Conservation (phyloP, 1,140 invertebrate species). For the Aricia agestis region DNA sequence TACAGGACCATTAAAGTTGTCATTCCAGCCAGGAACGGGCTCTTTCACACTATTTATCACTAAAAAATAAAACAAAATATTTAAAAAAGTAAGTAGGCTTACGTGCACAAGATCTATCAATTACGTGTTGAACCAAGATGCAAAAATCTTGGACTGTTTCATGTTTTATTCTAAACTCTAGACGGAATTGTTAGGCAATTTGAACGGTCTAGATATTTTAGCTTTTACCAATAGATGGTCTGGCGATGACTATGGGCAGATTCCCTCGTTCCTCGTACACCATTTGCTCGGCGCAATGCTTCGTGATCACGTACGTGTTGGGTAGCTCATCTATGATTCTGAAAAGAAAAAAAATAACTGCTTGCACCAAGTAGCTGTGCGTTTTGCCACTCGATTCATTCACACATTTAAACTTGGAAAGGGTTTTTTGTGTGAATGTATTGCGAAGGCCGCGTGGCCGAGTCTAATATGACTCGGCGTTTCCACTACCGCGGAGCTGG, state of each 20-base stretch:
- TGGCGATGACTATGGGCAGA: neutral
- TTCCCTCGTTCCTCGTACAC: neutral
- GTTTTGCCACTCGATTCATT: neutral
- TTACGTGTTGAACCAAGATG: too few relatives aligned
- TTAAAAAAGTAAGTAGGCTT: neutral
- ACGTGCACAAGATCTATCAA: too few relatives aligned
- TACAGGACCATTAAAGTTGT: conserved; percentile 12
- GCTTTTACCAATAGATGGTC: conserved; percentile 6
- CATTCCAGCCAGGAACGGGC: conserved; percentile 1
- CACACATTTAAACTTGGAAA: too few relatives aligned
- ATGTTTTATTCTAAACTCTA: too few relatives aligned
- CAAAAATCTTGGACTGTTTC: too few relatives aligned
- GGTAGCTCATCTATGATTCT: neutral
- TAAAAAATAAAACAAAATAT: neutral
- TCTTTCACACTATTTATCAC: neutral
- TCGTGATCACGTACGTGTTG: conserved; percentile 3
- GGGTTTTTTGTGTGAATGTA: too few relatives aligned
- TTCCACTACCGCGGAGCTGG: too few relatives aligned
- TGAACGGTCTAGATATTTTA: neutral
- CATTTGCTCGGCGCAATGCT: conserved; percentile 1
- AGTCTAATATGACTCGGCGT: too few relatives aligned
- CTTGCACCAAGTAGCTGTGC: too few relatives aligned
- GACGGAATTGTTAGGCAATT: too few relatives aligned
- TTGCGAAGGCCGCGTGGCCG: too few relatives aligned
- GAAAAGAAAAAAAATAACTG: neutral